Conservation (phyloP, 2,797 vertebrate genomes). For the Catostomus latipinnis region DNA sequence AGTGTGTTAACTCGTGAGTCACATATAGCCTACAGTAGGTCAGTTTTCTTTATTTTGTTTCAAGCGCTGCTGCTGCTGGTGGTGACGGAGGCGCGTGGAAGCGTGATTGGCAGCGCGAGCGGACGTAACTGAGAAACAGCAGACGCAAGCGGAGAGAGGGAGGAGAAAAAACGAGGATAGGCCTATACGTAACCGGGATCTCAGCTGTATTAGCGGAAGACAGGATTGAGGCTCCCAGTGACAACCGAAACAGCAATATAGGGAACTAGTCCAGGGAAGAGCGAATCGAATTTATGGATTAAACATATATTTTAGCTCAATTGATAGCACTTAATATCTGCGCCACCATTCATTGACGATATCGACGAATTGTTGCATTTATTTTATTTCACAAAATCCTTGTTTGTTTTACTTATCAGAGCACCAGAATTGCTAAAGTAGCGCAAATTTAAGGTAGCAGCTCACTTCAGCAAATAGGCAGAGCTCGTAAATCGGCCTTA, state of each 20-base stretch:
- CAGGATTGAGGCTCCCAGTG: constrained; percentile 68
- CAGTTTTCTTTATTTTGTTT: constrained; percentile 62
- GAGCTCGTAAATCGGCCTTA: constrained; percentile 24
- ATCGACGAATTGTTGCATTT: constrained; percentile 19
- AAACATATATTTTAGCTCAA: constrained; percentile 30
- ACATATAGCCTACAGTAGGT: constrained; percentile 57
- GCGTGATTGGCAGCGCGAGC: constrained; percentile 58
- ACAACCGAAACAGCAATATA: constrained; percentile 55
- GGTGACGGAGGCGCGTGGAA: constrained; percentile 69
- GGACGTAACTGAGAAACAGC: constrained; percentile 79
- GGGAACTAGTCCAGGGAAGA: constrained; percentile 53
- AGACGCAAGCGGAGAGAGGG: constrained; percentile 74
- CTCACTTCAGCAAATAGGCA: constrained; percentile 1
- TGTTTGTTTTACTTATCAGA: background rate
- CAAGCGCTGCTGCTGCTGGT: constrained; percentile 63
- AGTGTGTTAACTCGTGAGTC: constrained; percentile 55
- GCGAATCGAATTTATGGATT: constrained; percentile 55
- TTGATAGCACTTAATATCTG: background rate
- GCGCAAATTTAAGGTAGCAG: constrained; percentile 15
- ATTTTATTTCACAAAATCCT: background rate
- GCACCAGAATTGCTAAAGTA: constrained; percentile 28
- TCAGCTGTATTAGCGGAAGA: constrained; percentile 72
- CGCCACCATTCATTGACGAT: constrained; percentile 14
- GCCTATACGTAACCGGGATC: constrained; percentile 64
- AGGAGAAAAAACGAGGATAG: constrained; percentile 70